A percentile compares a stretch with the other conserved stretches of the same genome.
These are phyloP conservation scores for Aphaenogaster ashmeadi DNA, from an alignment of 1,140 invertebrate genomes.

Conservation along the genomic window DNA sequence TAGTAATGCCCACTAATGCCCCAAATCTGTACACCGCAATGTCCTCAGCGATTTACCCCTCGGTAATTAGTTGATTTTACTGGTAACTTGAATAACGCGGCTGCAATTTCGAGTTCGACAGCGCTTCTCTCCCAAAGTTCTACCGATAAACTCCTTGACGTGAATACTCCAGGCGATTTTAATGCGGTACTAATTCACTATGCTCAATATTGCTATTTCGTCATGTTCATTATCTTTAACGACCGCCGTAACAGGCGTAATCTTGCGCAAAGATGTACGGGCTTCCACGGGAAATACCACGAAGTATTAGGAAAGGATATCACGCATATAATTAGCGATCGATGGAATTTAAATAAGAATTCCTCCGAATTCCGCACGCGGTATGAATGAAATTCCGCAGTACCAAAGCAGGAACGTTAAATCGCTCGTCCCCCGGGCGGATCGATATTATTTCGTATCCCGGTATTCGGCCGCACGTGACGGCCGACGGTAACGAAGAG, in stretches of 20 bases:
- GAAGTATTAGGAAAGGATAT: constrained; percentile 13
- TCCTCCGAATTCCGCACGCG: constrained; percentile 14
- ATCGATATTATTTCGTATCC: constrained; percentile 54
- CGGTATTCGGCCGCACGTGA: constrained; percentile 7
- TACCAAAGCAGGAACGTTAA: not conserved
- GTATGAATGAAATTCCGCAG: constrained; percentile 56
- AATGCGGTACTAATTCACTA: not conserved
- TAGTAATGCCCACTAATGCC: no score
- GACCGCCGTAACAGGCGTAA: not conserved
- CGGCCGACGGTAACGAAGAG: not conserved
- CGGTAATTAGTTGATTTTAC: not conserved
- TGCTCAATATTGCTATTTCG: constrained; percentile 6
- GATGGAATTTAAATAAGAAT: constrained; percentile 60
- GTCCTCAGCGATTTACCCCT: no score
- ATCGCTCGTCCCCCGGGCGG: not conserved
- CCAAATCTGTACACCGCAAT: no score
- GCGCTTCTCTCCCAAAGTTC: not conserved
- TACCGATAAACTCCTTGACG: not conserved
- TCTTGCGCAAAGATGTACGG: not conserved
- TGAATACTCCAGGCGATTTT: not conserved
- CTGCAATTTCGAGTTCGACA: not conserved
- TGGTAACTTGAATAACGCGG: not conserved
- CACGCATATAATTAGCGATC: constrained; percentile 51
- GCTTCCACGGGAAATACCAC: not conserved
- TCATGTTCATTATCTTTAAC: constrained; percentile 16